Evolutionary conservation across 92 coral and sea anemone species (phyloP).

Genomic region (Porites rus): DNA sequence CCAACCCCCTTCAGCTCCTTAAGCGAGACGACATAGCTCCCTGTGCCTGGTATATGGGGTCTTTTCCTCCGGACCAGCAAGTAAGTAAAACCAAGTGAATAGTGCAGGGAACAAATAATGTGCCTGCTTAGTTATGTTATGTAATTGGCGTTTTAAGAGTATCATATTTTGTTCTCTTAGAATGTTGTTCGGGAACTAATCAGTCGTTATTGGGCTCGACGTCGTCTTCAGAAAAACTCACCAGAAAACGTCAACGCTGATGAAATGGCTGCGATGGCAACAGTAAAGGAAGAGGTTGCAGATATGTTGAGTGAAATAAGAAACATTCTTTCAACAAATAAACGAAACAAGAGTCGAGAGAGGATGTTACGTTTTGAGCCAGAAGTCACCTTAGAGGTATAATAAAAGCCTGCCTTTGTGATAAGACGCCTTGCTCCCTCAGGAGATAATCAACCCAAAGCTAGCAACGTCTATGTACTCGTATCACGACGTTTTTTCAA

Average conservation of each 20-base stretch:
- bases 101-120: too few species aligned
- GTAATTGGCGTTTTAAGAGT: background rate
- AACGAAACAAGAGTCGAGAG: conserved; percentile 19
- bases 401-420: too few species aligned
- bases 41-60: too few species aligned
- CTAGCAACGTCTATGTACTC: background rate
- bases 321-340: conserved; percentile 71
- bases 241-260: conserved; percentile 57
- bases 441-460: background rate
- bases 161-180: conserved; percentile 28
- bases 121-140: too few species aligned
- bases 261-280: conserved; percentile 62
- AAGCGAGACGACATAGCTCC: too few species aligned
- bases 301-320: conserved; percentile 90
- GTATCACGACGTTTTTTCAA: too few species aligned
- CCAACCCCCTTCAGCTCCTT: too few species aligned
- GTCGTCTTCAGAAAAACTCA: conserved; percentile 54
- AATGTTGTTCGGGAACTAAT: conserved; percentile 83
- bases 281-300: conserved; percentile 75
- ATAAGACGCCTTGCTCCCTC: background rate
- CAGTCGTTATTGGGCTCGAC: conserved; percentile 83
- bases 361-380: background rate
- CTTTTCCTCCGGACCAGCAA: too few species aligned
- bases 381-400: conserved; percentile 29
- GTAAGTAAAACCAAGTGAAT: too few species aligned